Percentiles rank a stretch among this genome's conserved stretches.
These are phyloP conservation scores for Melanaphis sacchari DNA, from an alignment of 1,140 invertebrate genomes.

Conservation along the genomic window DNA sequence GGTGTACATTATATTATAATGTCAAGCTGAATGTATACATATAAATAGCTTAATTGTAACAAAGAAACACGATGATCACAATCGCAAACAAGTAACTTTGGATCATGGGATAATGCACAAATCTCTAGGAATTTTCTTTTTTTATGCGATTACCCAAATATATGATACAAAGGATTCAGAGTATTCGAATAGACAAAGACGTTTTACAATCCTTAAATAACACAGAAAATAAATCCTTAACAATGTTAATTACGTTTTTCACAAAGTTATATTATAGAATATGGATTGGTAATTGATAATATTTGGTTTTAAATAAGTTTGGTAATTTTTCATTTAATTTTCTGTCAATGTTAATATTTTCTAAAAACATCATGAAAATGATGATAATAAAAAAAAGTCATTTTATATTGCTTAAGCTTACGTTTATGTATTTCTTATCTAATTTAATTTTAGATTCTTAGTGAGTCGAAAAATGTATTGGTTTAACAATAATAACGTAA, in stretches of 20 bases:
- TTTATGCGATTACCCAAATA: neutral
- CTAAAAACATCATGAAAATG: neutral
- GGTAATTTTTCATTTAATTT: neutral
- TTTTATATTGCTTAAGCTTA: neutral
- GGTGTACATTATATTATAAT: neutral
- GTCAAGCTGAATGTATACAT: neutral
- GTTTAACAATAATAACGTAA: neutral
- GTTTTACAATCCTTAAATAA: slow-evolving; percentile 8
- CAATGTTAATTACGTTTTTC: slow-evolving; percentile 13
- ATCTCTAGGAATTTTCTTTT: neutral
- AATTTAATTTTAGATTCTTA: neutral
- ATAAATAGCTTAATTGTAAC: slow-evolving; percentile 18
- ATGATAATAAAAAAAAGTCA: neutral
- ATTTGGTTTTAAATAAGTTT: neutral
- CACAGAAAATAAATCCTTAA: slow-evolving; percentile 27
- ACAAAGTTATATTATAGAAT: neutral
- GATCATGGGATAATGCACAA: slow-evolving; percentile 4
- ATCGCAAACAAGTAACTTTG: slow-evolving; percentile 23
- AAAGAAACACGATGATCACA: neutral
- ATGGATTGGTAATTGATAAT: neutral
- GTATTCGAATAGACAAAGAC: slow-evolving; percentile 21
- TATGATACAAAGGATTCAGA: neutral
- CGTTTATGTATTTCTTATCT: neutral
- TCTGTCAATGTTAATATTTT: neutral
- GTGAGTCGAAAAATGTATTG: neutral